Percentiles rank a stretch among this genome's conserved stretches.
Evolutionary conservation across 1,140 invertebrate species (phyloP).

Genomic region (Piezodorus guildinii): DNA sequence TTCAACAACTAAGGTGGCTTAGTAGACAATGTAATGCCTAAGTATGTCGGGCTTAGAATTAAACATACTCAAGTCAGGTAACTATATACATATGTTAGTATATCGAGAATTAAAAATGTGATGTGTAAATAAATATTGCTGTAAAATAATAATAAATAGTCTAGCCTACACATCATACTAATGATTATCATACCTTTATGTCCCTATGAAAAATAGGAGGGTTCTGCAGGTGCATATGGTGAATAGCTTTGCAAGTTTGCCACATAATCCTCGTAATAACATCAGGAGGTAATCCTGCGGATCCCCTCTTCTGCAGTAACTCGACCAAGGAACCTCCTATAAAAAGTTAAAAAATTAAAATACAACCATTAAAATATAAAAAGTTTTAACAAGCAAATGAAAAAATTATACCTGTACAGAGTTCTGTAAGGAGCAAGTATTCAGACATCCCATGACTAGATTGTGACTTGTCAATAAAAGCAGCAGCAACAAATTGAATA

Average conservation of each 20-base stretch:
- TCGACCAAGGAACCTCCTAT: slow-evolving; percentile 68
- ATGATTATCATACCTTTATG: slow-evolving; percentile 59
- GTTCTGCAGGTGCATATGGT: slow-evolving; percentile 83
- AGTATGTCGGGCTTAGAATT: too few relatives aligned
- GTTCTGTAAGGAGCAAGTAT: slow-evolving; percentile 58
- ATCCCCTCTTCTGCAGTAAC: slow-evolving; percentile 51
- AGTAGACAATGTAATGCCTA: too few relatives aligned
- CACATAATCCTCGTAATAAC: slow-evolving; percentile 83
- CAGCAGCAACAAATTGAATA: slow-evolving; percentile 63
- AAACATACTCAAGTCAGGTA: too few relatives aligned
- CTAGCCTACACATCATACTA: too few relatives aligned
- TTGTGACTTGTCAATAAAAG: slow-evolving; percentile 56
- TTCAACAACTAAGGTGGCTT: too few relatives aligned
- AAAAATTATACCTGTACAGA: slow-evolving; percentile 43
- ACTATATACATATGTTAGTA: too few relatives aligned
- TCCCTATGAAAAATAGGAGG: slow-evolving; percentile 88
- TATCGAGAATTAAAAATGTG: too few relatives aligned
- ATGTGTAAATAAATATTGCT: too few relatives aligned
- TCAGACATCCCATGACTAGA: slow-evolving; percentile 53
- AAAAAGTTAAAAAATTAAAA: slow-evolving; percentile 22
- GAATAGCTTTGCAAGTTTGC: slow-evolving; percentile 77
- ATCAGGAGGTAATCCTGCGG: slow-evolving; percentile 48
- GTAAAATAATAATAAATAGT: too few relatives aligned
- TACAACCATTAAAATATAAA: too few relatives aligned
- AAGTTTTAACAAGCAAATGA: too few relatives aligned